Evolutionary conservation across 2,113 vertebrate species (phyloP).

Genomic region (Gila orcuttii): DNA sequence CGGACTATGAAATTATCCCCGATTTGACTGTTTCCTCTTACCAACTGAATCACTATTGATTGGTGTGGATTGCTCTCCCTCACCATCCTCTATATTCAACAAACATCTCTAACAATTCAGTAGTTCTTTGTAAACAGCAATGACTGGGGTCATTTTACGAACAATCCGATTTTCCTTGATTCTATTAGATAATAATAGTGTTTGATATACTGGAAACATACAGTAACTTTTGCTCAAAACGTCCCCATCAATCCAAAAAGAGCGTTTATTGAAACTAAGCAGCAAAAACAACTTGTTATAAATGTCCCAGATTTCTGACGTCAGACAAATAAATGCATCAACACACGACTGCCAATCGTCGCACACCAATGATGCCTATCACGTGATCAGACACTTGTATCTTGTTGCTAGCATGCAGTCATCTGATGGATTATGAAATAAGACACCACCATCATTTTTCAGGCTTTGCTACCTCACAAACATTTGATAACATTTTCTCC

Average conservation of each 20-base stretch:
- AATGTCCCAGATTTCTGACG: neutral
- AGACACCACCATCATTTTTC: neutral
- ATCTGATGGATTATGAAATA: constrained; percentile 7
- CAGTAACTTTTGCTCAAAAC: neutral
- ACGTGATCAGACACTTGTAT: neutral
- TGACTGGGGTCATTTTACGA: neutral
- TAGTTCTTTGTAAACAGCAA: neutral
- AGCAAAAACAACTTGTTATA: neutral
- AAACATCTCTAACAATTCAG: constrained; percentile 9
- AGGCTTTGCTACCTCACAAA: neutral
- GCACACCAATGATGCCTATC: neutral
- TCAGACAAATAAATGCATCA: neutral
- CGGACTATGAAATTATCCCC: neutral
- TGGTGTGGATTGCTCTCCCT: constrained; percentile 5
- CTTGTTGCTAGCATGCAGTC: neutral
- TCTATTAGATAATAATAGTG: neutral
- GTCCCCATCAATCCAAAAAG: neutral
- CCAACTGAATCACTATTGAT: constrained; percentile 14
- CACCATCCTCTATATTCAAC: constrained; percentile 12
- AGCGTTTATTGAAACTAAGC: neutral
- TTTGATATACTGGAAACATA: neutral
- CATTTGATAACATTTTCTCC: neutral
- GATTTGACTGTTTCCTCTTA: neutral
- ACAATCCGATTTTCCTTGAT: neutral
- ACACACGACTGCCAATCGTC: neutral